Percentiles rank a stretch among this genome's conserved stretches.
Evolutionary conservation across 2,888 invertebrate genomes (phyloP).

Genomic region (Watsonalla cultraria): DNA sequence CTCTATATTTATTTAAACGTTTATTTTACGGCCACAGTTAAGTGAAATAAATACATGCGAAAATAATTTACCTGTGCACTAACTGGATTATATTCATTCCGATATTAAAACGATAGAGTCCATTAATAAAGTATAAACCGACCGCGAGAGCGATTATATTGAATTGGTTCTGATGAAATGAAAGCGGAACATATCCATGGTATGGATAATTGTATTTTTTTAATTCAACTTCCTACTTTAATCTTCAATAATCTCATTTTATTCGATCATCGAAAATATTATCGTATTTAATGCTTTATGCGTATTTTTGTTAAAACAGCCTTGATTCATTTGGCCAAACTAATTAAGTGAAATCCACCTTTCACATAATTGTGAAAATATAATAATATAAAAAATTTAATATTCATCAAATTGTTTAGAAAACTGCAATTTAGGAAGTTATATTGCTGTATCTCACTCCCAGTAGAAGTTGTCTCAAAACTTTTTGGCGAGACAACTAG

Average conservation of each 20-base stretch:
- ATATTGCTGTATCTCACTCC: neutral
- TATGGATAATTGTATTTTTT: neutral
- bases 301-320: no score
- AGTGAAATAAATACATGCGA: neutral
- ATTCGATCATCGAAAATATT: no score
- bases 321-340: no score
- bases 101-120: conserved; percentile 6
- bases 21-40: no score
- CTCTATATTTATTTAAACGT: no score
- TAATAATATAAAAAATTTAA: no score
- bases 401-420: no score
- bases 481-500: conserved; percentile 25
- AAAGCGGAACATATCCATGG: neutral
- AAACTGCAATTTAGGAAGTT: neutral
- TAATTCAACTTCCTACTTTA: no score
- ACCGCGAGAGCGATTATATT: neutral
- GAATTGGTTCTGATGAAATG: neutral
- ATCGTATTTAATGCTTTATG: no score
- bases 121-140: conserved; percentile 3
- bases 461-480: conserved; percentile 5
- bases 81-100: conserved; percentile 2
- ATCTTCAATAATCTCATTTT: no score
- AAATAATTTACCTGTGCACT: neutral
- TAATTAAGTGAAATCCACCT: no score
- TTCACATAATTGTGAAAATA: no score